These are phyloP conservation scores for Bombus affinis DNA, from an alignment of 1,140 invertebrate species.

Conservation along the genomic window DNA sequence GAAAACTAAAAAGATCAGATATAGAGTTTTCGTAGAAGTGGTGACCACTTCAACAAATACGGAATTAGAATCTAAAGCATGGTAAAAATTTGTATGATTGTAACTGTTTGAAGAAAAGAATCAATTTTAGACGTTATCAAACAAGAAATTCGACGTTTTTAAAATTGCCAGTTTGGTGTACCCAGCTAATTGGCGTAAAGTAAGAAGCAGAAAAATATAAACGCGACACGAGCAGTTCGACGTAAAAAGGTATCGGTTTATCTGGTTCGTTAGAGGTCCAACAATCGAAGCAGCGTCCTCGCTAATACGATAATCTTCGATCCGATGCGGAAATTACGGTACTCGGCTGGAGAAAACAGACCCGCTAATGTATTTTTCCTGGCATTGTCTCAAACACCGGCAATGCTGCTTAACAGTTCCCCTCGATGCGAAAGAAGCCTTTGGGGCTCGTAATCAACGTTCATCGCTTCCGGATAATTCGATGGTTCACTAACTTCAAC, in stretches of 20 bases:
- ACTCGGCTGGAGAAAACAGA: conserved; percentile 25
- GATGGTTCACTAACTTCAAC: neutral
- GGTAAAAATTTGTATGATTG: neutral
- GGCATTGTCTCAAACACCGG: neutral
- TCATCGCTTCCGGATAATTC: neutral
- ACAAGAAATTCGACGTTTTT: too few relatives aligned
- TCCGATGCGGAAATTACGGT: conserved; percentile 39
- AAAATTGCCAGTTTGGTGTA: too few relatives aligned
- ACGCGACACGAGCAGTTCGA: neutral
- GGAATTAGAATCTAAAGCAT: too few relatives aligned
- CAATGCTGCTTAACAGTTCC: neutral
- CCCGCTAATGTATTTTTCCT: neutral
- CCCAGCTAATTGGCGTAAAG: neutral
- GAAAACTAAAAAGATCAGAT: too few relatives aligned
- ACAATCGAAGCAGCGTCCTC: neutral
- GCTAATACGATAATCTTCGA: conserved; percentile 40
- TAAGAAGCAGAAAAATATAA: neutral
- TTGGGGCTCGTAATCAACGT: neutral
- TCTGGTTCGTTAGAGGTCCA: conserved; percentile 8
- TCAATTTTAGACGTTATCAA: too few relatives aligned
- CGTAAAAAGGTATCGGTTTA: conserved; percentile 29
- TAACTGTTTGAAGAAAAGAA: neutral
- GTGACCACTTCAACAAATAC: too few relatives aligned
- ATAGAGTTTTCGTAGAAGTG: too few relatives aligned
- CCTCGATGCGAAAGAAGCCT: too few relatives aligned